A percentile compares a stretch with the other conserved stretches of the same genome.
phyloP scores from a whole-genome alignment of 2,113 vertebrate genomes.

The Poeciliopsis prolifica region DNA sequence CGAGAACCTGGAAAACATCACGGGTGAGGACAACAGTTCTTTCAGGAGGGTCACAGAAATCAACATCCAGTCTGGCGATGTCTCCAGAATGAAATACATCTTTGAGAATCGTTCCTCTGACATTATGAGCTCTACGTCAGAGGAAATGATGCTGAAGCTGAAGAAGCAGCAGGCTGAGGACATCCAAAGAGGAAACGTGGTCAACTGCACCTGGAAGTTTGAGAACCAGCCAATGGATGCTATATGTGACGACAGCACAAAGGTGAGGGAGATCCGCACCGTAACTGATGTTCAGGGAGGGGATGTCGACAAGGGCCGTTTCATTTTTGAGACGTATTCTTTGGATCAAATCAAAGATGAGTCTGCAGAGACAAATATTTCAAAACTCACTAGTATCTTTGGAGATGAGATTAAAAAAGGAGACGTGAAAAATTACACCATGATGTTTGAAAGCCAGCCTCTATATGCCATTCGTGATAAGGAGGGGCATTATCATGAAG shows the following conservation, averaged over 20 bases:
- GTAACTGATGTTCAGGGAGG: constrained; percentile 88
- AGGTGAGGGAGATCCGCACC: constrained; percentile 71
- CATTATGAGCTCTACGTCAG: constrained; percentile 85
- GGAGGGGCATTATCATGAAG: constrained; percentile 91
- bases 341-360: constrained; percentile 88
- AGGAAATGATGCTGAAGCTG: constrained; percentile 84
- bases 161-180: constrained; percentile 85
- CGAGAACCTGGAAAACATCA: constrained; percentile 87
- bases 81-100: constrained; percentile 88
- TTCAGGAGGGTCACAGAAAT: constrained; percentile 83
- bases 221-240: constrained; percentile 88
- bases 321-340: constrained; percentile 90
- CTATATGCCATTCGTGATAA: constrained; percentile 90
- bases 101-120: constrained; percentile 90
- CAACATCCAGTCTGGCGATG: constrained; percentile 87
- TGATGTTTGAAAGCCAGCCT: constrained; percentile 92
- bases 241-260: constrained; percentile 77
- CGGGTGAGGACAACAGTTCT: constrained; percentile 80
- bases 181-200: constrained; percentile 88
- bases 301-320: constrained; percentile 87
- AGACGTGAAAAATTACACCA: constrained; percentile 89
- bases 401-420: constrained; percentile 83
- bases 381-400: constrained; percentile 73
- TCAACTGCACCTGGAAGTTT: constrained; percentile 88
- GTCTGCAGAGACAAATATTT: constrained; percentile 68